A percentile compares a stretch with the other conserved stretches of the same genome.
These are phyloP conservation scores for Carettochelys insculpta DNA, from an alignment of 2,113 vertebrate species.

Conservation along the genomic window DNA sequence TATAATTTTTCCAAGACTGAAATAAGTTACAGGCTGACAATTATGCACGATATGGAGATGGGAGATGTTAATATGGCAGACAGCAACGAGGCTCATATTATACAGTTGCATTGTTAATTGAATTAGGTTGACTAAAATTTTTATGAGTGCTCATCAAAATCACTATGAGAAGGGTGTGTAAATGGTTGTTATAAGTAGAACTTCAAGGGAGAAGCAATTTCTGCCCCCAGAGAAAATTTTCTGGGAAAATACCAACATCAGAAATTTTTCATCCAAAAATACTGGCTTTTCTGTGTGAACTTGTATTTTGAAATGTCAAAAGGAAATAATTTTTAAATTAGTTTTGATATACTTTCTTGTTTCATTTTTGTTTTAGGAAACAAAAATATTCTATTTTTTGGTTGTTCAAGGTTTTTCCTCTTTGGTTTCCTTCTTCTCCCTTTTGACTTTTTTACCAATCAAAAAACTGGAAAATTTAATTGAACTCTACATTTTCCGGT, in stretches of 20 bases:
- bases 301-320: not conserved
- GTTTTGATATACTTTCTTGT: not conserved
- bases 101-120: not conserved
- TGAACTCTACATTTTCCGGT: not conserved
- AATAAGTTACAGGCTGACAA: not conserved
- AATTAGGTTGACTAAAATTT: not conserved
- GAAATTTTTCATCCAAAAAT: not conserved
- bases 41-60: not conserved
- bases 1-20: not conserved
- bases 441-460: not conserved
- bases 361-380: not conserved
- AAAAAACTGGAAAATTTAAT: no score
- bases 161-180: not conserved
- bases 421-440: not conserved
- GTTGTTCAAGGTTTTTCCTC: not conserved
- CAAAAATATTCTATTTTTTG: not conserved
- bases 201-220: not conserved
- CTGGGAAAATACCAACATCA: rapidly evolving
- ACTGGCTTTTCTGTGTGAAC: not conserved
- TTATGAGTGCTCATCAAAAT: not conserved
- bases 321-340: not conserved
- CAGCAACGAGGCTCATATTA: not conserved
- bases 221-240: not conserved
- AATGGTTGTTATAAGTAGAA: not conserved
- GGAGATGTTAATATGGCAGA: not conserved